These are phyloP conservation scores for Abramis brama DNA, from an alignment of 2,113 vertebrate species.

Conservation along the genomic window DNA sequence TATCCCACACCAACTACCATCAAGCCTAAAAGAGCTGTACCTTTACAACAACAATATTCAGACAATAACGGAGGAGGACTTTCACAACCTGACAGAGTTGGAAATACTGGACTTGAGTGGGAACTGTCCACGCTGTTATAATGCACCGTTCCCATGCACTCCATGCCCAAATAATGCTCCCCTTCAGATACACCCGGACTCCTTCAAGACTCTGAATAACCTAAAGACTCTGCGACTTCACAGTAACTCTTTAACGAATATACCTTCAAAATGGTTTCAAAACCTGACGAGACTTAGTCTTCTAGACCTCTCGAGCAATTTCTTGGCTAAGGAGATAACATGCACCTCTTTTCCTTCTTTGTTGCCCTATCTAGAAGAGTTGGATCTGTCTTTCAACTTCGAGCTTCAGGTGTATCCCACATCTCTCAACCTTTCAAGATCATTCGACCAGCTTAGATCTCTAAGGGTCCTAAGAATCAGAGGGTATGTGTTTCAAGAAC, in stretches of 20 bases:
- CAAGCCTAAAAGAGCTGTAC: conserved; percentile 83
- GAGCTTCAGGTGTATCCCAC: conserved; percentile 81
- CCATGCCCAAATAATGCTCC: conserved; percentile 80
- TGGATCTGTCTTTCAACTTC: conserved; percentile 95
- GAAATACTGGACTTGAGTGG: conserved; percentile 92
- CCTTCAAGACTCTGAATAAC: conserved; percentile 81
- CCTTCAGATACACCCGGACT: conserved; percentile 74
- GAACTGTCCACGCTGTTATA: conserved; percentile 94
- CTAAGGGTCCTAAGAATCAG: conserved; percentile 81
- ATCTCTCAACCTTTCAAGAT: conserved; percentile 73
- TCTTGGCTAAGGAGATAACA: conserved; percentile 82
- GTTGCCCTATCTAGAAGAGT: conserved; percentile 79
- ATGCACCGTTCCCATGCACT: conserved; percentile 86
- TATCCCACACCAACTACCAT: conserved; percentile 80
- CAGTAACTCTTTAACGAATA: conserved; percentile 84
- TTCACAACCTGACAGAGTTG: conserved; percentile 80
- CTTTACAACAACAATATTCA: conserved; percentile 90
- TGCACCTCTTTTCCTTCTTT: conserved; percentile 76
- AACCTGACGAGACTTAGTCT: conserved; percentile 75
- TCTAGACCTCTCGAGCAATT: conserved; percentile 92
- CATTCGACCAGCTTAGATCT: conserved; percentile 80
- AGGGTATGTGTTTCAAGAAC: conserved; percentile 89
- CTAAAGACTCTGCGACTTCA: conserved; percentile 84
- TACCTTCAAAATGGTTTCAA: conserved; percentile 82
- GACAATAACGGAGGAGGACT: conserved; percentile 76